Conservation (phyloP, 2,797 vertebrate species). For the Sebastiscus tertius region DNA sequence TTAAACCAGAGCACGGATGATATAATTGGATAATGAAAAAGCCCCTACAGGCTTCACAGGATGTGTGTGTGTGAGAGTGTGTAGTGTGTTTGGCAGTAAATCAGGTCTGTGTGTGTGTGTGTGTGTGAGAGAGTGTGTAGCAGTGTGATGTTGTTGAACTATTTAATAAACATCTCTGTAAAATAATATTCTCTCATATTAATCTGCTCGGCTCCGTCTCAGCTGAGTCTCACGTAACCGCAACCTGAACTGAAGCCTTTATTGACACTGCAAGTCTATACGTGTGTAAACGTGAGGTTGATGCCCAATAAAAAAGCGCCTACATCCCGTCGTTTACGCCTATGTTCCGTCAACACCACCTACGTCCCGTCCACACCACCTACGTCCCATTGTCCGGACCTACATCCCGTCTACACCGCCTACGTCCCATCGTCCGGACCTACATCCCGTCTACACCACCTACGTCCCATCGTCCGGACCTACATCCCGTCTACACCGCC, state of each 20-base stretch:
- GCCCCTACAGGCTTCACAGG: constrained; percentile 1
- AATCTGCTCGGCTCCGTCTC: too few relatives aligned
- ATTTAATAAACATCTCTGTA: not conserved
- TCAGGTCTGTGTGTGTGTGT: not conserved
- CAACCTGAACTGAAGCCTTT: too few relatives aligned
- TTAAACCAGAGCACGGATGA: constrained; percentile 6
- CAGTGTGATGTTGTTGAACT: not conserved
- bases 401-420: too few relatives aligned
- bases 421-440: too few relatives aligned
- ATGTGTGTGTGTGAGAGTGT: not conserved
- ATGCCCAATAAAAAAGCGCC: not conserved
- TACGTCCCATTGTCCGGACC: too few relatives aligned
- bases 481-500: too few relatives aligned
- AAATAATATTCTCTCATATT: not conserved
- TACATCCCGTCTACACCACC: too few relatives aligned
- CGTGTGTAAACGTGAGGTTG: not conserved
- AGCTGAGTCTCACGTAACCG: too few relatives aligned
- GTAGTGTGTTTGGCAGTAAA: not conserved
- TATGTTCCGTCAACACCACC: too few relatives aligned
- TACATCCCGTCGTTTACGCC: too few relatives aligned
- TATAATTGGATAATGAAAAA: constrained; percentile 48
- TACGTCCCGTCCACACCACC: too few relatives aligned
- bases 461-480: too few relatives aligned
- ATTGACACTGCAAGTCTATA: not conserved
- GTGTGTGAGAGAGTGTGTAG: not conserved